Conservation (phyloP, 2,113 vertebrate genomes). For the Xenopus borealis region DNA sequence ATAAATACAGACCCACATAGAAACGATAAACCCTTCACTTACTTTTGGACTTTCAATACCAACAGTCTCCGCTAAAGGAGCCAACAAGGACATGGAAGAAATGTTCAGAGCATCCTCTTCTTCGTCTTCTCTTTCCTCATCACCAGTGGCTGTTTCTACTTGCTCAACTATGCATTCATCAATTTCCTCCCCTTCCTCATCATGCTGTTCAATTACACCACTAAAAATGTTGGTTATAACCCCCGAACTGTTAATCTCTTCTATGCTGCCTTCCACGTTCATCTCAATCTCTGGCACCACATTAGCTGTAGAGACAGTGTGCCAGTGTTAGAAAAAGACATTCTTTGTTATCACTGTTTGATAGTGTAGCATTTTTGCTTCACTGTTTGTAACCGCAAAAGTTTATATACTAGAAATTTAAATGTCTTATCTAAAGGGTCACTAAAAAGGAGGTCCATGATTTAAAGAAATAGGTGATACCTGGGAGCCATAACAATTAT, state of each 20-base stretch:
- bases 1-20: too few species aligned
- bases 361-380: too few species aligned
- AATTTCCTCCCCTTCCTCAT: conserved; percentile 56
- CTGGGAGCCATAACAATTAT: too few species aligned
- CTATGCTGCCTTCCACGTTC: conserved; percentile 57
- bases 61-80: conserved; percentile 87
- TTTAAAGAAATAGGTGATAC: too few species aligned
- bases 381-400: too few species aligned
- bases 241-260: conserved; percentile 76
- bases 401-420: too few species aligned
- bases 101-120: conserved; percentile 83
- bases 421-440: too few species aligned
- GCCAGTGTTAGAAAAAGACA: not conserved
- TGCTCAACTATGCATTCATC: conserved; percentile 1
- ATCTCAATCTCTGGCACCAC: conserved; percentile 61
- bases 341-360: too few species aligned
- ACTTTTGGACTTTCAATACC: conserved; percentile 79
- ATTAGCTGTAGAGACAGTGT: conserved; percentile 55
- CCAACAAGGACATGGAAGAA: conserved; percentile 94
- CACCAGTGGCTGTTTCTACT: conserved; percentile 3
- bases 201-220: conserved; percentile 68
- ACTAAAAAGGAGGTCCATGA: too few species aligned
- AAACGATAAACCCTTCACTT: conserved; percentile 34
- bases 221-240: conserved; percentile 89
- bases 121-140: conserved; percentile 58